Conservation (phyloP, 2,888 invertebrate species). For the Pocota personata region DNA sequence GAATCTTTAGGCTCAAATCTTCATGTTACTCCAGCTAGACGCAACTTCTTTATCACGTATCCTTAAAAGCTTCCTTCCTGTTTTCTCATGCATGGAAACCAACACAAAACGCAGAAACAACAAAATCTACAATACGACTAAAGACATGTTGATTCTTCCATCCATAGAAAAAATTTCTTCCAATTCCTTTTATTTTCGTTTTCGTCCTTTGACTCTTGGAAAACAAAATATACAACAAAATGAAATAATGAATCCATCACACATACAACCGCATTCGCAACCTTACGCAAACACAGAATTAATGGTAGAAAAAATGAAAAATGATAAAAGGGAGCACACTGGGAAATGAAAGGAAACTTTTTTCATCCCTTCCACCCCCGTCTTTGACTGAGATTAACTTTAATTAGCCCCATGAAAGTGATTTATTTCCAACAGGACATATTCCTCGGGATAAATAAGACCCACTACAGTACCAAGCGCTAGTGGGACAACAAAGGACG, state of each 20-base stretch:
- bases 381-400: conserved; percentile 78
- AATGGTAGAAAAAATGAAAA: conserved; percentile 56
- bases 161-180: background rate
- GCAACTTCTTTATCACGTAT: conserved; percentile 55
- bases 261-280: background rate
- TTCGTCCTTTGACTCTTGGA: conserved; percentile 51
- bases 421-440: conserved; percentile 78
- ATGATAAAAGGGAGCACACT: conserved; percentile 38
- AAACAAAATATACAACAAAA: conserved; percentile 33
- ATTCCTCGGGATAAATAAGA: conserved; percentile 31
- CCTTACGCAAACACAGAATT: conserved; percentile 57
- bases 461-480: background rate
- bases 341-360: conserved; percentile 43
- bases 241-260: conserved; percentile 45
- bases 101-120: background rate
- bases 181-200: conserved; percentile 37
- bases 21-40: conserved; percentile 32
- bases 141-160: conserved; percentile 41
- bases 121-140: conserved; percentile 4
- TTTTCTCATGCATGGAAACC: conserved; percentile 16
- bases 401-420: conserved; percentile 81
- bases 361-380: background rate
- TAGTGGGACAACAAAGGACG: conserved; percentile 20
- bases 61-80: conserved; percentile 72
- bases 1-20: conserved; percentile 37